Conservation (phyloP, 2,797 vertebrate genomes). For the Phoxinus dragarum region DNA sequence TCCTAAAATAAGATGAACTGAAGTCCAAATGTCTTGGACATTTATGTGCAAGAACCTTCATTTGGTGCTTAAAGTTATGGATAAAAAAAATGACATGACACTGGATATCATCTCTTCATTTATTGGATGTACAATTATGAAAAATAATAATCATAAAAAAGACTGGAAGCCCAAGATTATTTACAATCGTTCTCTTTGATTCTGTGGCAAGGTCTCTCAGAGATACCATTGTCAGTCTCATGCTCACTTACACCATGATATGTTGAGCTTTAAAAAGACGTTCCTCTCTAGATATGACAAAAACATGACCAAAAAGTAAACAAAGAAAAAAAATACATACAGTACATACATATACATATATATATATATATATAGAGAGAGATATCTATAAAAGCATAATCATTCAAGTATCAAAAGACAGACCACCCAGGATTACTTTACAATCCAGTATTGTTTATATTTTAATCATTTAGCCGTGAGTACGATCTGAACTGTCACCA, state of each 20-base stretch:
- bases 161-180: constrained; percentile 94
- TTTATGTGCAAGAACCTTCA: background rate
- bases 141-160: constrained; percentile 90
- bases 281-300: constrained; percentile 83
- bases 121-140: constrained; percentile 93
- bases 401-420: constrained; percentile 99
- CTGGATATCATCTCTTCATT: constrained; percentile 81
- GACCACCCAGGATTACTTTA: constrained; percentile 89
- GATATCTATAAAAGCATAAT: constrained; percentile 90
- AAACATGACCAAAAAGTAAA: constrained; percentile 80
- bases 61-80: background rate
- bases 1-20: background rate
- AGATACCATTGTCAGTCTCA: constrained; percentile 70
- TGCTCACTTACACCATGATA: constrained; percentile 83
- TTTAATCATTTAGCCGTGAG: constrained; percentile 72
- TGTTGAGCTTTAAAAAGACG: constrained; percentile 82
- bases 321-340: constrained; percentile 71
- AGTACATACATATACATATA: constrained; percentile 77
- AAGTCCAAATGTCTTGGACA: background rate
- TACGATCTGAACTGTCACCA: constrained; percentile 82
- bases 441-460: constrained; percentile 78
- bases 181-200: constrained; percentile 85
- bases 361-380: constrained; percentile 63
- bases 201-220: constrained; percentile 89
- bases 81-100: background rate